These are phyloP conservation scores for Limnodromus scolopaceus DNA, from an alignment of 2,797 vertebrate species.

Conservation along the genomic window DNA sequence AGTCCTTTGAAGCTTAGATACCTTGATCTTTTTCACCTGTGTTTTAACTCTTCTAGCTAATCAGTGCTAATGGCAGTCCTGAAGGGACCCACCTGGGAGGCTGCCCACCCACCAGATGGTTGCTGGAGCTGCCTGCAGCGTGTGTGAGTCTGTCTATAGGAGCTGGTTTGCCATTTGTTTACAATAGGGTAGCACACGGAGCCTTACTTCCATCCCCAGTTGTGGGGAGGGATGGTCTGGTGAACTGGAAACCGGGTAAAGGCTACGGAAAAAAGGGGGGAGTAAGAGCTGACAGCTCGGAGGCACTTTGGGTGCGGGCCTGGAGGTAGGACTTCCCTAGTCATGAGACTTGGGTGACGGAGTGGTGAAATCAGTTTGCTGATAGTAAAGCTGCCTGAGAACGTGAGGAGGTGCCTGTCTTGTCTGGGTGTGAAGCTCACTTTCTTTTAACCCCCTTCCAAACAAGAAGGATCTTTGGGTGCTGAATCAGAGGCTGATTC, in stretches of 20 bases:
- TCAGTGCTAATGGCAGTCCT: neutral
- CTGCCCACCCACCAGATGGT: neutral
- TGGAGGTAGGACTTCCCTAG: neutral
- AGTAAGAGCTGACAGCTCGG: neutral
- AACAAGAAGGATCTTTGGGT: neutral
- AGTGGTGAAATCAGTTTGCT: neutral
- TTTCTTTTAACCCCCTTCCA: neutral
- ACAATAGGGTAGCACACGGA: rapidly evolving
- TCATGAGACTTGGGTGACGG: rapidly evolving
- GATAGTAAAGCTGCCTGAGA: neutral
- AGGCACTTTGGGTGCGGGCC: neutral
- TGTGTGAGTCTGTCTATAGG: rapidly evolving
- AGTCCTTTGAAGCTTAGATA: neutral
- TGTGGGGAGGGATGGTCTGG: neutral
- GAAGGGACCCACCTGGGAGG: neutral
- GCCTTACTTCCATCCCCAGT: neutral
- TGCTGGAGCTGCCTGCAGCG: neutral
- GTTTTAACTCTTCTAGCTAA: neutral
- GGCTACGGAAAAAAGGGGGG: rapidly evolving
- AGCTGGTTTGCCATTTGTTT: neutral
- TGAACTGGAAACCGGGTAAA: neutral
- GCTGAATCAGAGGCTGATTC: conserved; percentile 28
- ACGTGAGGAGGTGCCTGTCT: neutral
- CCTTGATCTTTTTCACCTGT: neutral
- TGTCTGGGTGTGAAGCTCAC: neutral